These are phyloP conservation scores for Melanophora roralis DNA, from an alignment of 2,888 invertebrate species.

Conservation along the genomic window DNA sequence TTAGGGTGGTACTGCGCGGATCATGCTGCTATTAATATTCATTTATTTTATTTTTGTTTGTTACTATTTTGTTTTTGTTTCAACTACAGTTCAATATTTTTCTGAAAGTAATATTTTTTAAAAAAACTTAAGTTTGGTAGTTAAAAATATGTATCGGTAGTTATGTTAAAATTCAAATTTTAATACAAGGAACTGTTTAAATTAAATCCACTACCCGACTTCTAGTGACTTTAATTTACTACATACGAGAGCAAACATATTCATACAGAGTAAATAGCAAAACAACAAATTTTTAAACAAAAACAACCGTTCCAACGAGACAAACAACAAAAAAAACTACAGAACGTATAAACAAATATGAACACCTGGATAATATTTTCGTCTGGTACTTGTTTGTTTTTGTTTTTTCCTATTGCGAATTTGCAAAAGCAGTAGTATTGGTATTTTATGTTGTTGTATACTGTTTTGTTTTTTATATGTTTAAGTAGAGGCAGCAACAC, in stretches of 20 bases:
- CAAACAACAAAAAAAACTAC: conserved; percentile 15
- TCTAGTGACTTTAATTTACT: conserved; percentile 27
- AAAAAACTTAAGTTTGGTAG: background rate
- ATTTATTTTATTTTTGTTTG: conserved; percentile 47
- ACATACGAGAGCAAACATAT: conserved; percentile 1
- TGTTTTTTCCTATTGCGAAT: background rate
- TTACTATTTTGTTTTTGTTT: background rate
- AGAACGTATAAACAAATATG: conserved; percentile 45
- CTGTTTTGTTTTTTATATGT: conserved; percentile 29
- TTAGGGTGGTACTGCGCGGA: conserved; percentile 48
- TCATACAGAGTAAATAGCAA: conserved; percentile 37
- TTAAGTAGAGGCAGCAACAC: conserved; percentile 40
- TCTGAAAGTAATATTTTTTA: background rate
- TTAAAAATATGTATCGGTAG: background rate
- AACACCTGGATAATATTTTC: conserved; percentile 60
- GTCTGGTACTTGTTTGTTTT: conserved; percentile 4
- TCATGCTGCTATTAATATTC: conserved; percentile 52
- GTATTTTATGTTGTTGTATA: conserved; percentile 30
- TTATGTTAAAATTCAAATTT: conserved; percentile 10
- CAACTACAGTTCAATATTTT: conserved; percentile 27
- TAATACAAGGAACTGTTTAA: conserved; percentile 39
- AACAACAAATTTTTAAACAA: conserved; percentile 41
- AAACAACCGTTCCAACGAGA: conserved; percentile 35
- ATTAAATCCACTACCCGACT: conserved; percentile 29
- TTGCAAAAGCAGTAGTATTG: conserved; percentile 26